A percentile compares a stretch with the other conserved stretches of the same genome.
Conservation (phyloP, 2,113 vertebrate species). For the Collichthys lucidus region DNA sequence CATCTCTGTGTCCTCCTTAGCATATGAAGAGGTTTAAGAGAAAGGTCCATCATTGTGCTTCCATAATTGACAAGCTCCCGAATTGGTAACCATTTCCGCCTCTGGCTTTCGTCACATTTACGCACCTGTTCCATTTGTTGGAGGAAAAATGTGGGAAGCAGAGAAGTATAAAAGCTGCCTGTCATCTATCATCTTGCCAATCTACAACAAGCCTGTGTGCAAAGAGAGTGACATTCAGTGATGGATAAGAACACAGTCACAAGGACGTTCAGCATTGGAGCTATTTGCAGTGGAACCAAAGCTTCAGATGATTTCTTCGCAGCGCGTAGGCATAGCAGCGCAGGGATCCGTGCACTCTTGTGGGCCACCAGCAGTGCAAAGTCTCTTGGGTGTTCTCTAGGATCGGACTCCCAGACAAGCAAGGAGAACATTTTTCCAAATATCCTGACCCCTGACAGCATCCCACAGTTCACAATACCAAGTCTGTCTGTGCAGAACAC, state of each 20-base stretch:
- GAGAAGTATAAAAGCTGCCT: slow-evolving; percentile 64
- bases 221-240: slow-evolving; percentile 8
- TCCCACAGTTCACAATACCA: slow-evolving; percentile 86
- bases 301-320: slow-evolving; percentile 49
- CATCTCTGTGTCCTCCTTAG: slow-evolving; percentile 36
- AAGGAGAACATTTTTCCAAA: slow-evolving; percentile 73
- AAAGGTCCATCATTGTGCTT: slow-evolving; percentile 38
- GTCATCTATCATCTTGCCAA: background rate
- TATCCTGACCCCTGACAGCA: slow-evolving; percentile 81
- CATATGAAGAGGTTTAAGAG: slow-evolving; percentile 63
- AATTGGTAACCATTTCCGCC: slow-evolving; percentile 70
- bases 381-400: slow-evolving; percentile 68
- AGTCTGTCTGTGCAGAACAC: slow-evolving; percentile 69
- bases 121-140: slow-evolving; percentile 31
- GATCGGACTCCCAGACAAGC: slow-evolving; percentile 67
- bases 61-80: slow-evolving; percentile 36
- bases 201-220: background rate
- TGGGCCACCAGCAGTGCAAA: slow-evolving; percentile 68
- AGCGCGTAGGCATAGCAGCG: slow-evolving; percentile 71
- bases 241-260: slow-evolving; percentile 71
- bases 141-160: slow-evolving; percentile 1
- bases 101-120: slow-evolving; percentile 58
- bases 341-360: slow-evolving; percentile 68
- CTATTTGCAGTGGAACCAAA: slow-evolving; percentile 44
- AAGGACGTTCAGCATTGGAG: slow-evolving; percentile 74